Percentiles rank a stretch among this genome's conserved stretches.
These are phyloP conservation scores for Trigoniulus corallinus DNA, from an alignment of 1,140 invertebrate species.

Conservation along the genomic window DNA sequence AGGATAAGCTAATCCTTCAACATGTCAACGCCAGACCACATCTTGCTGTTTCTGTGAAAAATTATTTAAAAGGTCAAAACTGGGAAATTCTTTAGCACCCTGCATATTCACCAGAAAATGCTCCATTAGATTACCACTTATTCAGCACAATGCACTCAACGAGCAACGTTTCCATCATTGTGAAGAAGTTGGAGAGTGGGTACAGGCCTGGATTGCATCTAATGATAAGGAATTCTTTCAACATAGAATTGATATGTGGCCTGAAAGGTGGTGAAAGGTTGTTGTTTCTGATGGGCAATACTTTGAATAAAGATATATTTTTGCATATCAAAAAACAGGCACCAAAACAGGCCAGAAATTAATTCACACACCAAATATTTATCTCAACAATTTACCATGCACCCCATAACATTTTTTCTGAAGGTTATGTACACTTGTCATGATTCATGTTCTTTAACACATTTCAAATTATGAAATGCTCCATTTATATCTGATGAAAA, in stretches of 20 bases:
- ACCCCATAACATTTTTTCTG: too few species aligned
- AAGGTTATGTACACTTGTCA: too few species aligned
- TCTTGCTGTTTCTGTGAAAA: slow-evolving; percentile 6
- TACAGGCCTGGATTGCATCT: slow-evolving; percentile 7
- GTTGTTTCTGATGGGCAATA: slow-evolving; percentile 9
- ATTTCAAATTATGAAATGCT: too few species aligned
- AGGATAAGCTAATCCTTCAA: slow-evolving; percentile 8
- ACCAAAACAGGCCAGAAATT: too few species aligned
- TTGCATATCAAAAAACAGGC: too few species aligned
- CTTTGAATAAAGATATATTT: slow-evolving; percentile 10
- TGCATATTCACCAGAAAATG: slow-evolving; percentile 5
- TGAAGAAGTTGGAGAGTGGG: slow-evolving; percentile 7
- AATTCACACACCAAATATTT: too few species aligned
- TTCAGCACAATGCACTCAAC: neutral
- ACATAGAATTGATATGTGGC: slow-evolving; percentile 3
- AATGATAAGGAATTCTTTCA: slow-evolving; percentile 7
- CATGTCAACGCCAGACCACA: slow-evolving; percentile 9
- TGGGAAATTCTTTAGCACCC: slow-evolving; percentile 10
- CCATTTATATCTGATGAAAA: too few species aligned
- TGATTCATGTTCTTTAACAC: too few species aligned
- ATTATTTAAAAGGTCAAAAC: slow-evolving; percentile 5
- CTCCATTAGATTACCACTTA: slow-evolving; percentile 4
- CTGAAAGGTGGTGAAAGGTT: slow-evolving; percentile 8
- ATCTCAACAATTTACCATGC: too few species aligned
- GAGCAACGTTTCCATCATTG: slow-evolving; percentile 4